Conservation (phyloP, 1,140 invertebrate species). For the Ceratina calcarata region DNA sequence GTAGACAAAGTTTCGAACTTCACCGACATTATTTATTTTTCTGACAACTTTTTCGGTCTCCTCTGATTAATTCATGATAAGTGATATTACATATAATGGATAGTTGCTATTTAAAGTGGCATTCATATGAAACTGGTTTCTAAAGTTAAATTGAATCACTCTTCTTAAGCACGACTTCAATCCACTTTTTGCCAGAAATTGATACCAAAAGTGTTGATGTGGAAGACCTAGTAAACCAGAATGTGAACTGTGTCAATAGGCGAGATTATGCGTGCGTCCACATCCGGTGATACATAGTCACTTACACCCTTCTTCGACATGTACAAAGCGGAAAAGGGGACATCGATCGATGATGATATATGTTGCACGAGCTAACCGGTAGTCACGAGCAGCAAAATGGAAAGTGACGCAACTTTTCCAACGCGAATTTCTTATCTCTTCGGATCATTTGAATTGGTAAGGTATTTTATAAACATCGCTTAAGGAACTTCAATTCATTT, state of each 20-base stretch:
- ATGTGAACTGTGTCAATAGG: slow-evolving; percentile 46
- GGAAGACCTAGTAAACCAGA: slow-evolving; percentile 37
- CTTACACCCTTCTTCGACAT: slow-evolving; percentile 48
- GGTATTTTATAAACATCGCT: not conserved
- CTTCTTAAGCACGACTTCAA: not conserved
- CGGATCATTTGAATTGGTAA: not conserved
- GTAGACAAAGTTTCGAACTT: too few species aligned
- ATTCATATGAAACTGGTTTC: slow-evolving; percentile 21
- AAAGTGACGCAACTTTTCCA: slow-evolving; percentile 40
- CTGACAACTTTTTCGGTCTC: too few species aligned
- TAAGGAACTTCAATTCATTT: too few species aligned
- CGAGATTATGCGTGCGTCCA: slow-evolving; percentile 47
- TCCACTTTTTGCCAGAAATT: not conserved
- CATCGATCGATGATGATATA: slow-evolving; percentile 39
- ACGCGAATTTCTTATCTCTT: not conserved
- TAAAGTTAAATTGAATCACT: too few species aligned
- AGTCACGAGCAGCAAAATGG: slow-evolving; percentile 24
- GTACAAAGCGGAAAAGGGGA: slow-evolving; percentile 54
- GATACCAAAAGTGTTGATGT: not conserved
- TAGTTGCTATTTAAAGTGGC: not conserved
- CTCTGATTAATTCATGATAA: not conserved
- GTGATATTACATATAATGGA: not conserved
- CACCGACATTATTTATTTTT: too few species aligned
- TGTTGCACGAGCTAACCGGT: slow-evolving; percentile 18
- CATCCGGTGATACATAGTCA: slow-evolving; percentile 16